Base-by-base conservation (phyloP, 2,113 vertebrate species). In the Motacilla alba region DNA sequence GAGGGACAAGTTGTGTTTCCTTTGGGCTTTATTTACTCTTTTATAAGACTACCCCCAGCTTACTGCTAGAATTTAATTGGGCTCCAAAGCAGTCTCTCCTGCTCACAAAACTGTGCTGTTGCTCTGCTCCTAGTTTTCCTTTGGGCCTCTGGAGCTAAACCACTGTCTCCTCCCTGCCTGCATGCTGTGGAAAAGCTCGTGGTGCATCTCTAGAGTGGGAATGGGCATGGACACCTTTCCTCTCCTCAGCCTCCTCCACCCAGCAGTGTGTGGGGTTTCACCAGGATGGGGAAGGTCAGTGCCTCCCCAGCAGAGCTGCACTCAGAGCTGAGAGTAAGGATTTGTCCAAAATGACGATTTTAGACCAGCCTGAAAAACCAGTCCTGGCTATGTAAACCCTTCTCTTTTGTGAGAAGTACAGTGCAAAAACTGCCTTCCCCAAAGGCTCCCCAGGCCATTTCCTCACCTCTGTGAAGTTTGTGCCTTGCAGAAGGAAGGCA, bases 231-330 rank as follows among this genome's bases (percentile, higher is more conserved):
- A 35, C 37, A 44, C 14, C n/a, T 52, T 56, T 53, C 31, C 3
- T 62, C 8, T 72, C 67, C 67, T 88, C 0, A 1, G 52, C 30
- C 23, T 55, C 53, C 37, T 86, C 87, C 4, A 1, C 6, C 4
- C 13, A 11, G 21, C 3, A 1, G 6, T 0, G 0, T 6, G 23
- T 23, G 35, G 13, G 22, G 13, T 52, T 87, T 74, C 74, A 64
- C 33, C 44, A 75, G 66, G 39, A 52, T 3, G 35, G 22, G 68
- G 63, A 37, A 89, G 64, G 60, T 87, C 56, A 56, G 60, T 89
- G 63, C 14, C 39, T n/a, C 47, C 59, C 19, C 28, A 44, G 67
- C 39, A 72, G 46, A 78, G 55, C 46, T 69, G n/a, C 30, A 31
- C 64, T 74, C 3, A 1, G 6, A 55, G 50, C 44, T 3, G 1